Percentiles rank a stretch among this genome's conserved stretches.
Evolutionary conservation across 2,113 vertebrate species (phyloP).

Genomic region (Progne subis): DNA sequence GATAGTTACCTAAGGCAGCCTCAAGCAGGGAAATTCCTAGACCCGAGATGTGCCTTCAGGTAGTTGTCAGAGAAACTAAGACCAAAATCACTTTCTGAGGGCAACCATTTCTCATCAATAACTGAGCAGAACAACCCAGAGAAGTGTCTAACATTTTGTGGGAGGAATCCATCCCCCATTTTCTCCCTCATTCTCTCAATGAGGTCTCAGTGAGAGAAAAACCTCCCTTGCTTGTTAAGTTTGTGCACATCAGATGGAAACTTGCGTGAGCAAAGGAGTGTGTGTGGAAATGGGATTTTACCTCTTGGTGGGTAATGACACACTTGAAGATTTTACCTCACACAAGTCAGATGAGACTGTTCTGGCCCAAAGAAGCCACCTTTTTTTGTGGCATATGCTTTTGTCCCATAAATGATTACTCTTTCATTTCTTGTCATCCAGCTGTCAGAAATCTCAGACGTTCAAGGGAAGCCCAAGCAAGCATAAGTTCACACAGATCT

Average conservation of each 20-base stretch:
- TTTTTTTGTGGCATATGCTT: neutral
- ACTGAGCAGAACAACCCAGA: neutral
- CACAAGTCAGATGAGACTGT: neutral
- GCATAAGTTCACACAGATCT: neutral
- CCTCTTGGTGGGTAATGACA: neutral
- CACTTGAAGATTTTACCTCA: neutral
- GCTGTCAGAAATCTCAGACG: neutral
- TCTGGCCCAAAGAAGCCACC: neutral
- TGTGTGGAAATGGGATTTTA: neutral
- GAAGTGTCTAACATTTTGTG: neutral
- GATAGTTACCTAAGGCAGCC: neutral
- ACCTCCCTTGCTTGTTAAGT: neutral
- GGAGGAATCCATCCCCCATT: neutral
- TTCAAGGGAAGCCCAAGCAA: neutral
- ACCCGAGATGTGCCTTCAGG: accelerated
- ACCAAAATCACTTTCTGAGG: neutral
- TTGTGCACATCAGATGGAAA: neutral
- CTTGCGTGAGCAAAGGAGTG: neutral
- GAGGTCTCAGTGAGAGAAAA: neutral
- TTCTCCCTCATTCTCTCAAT: neutral
- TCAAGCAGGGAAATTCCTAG: neutral
- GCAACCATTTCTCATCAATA: neutral
- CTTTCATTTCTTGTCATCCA: neutral
- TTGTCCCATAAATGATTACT: neutral
- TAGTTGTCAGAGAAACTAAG: neutral